Evolutionary conservation across 1,140 invertebrate species (phyloP), one percentile per base, ranked within the genome.

Genomic region (Trachymyrmex septentrionalis): DNA sequence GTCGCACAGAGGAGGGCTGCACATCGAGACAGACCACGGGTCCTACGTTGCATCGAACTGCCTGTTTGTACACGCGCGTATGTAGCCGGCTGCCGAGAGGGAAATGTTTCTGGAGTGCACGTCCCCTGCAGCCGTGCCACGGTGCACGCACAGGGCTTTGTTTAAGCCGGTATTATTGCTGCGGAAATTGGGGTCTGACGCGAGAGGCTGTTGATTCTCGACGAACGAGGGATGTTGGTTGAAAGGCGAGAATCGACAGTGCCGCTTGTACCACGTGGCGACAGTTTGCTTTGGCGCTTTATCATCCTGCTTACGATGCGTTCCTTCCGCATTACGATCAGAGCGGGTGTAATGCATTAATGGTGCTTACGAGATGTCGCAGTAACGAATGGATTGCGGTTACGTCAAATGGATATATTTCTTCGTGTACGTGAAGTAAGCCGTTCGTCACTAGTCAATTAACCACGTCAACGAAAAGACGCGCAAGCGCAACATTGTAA

Each of bases 171-270:
- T 88, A 89, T 89, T 88, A 90, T 87, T 88, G 77, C 50, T 77
- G 57, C 71, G 81, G 86, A 90, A 89, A 90, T 90, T 90, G 86
- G 71, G 63, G 50, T 86, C 82, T 63, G 63, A 81, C 86, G 78
- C 53, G 55, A 67, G 48, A 61, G 72, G 57, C 59, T 76, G 80
- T 86, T 88, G 84, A 69, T 82, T 88, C 61, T 67, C 55, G 16
- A 59, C 24, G 69, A 75, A 82, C 59, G 59, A 72, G 30, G 75
- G 34, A 81, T 38, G 57, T 55, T 12, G 82, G 57, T 19, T 27
- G 85, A 66, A 87, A 75, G 67, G 69, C 53, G 86, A 87, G 61
- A 87, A 84, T 84, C 50, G 27, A 75, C 75, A 63, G 77, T 67
- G 48, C 59, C 27, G 72, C 64, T 81, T 72, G 85, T 69, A 82